Conservation (phyloP, 2,888 invertebrate species). For the Syritta pipiens region DNA sequence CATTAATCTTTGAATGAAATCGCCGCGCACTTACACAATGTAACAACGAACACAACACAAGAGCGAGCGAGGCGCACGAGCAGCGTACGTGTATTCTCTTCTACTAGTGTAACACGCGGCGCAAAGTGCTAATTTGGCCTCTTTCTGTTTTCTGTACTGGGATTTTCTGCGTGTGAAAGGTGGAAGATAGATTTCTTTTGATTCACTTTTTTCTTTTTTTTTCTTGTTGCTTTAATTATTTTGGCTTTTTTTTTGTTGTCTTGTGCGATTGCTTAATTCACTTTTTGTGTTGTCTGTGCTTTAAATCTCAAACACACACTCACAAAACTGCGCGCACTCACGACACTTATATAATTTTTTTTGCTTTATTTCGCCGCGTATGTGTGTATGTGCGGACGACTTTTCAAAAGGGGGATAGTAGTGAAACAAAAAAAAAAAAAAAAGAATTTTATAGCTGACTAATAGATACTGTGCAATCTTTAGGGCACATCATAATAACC, state of each 20-base stretch:
- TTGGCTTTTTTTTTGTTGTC: slow-evolving; percentile 34
- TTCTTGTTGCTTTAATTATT: slow-evolving; percentile 45
- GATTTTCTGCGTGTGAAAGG: slow-evolving; percentile 29
- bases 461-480: slow-evolving; percentile 57
- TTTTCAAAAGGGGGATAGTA: not conserved
- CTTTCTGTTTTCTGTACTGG: slow-evolving; percentile 22
- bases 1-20: slow-evolving; percentile 67
- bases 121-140: slow-evolving; percentile 49
- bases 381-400: not conserved
- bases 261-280: slow-evolving; percentile 45
- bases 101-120: slow-evolving; percentile 38
- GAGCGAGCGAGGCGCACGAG: not conserved
- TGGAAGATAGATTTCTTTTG: slow-evolving; percentile 23
- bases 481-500: slow-evolving; percentile 46
- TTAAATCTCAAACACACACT: slow-evolving; percentile 7
- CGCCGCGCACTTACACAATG: slow-evolving; percentile 60
- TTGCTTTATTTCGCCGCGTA: not conserved
- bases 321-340: slow-evolving; percentile 51
- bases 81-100: slow-evolving; percentile 8
- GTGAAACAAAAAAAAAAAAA: slow-evolving; percentile 4
- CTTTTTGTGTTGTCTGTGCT: not conserved
- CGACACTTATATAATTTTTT: slow-evolving; percentile 58
- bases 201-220: slow-evolving; percentile 2
- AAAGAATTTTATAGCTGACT: slow-evolving; percentile 28
- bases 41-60: not conserved